Conservation (phyloP, 2,113 vertebrate genomes). For the Chamaetylas fuelleborni region DNA sequence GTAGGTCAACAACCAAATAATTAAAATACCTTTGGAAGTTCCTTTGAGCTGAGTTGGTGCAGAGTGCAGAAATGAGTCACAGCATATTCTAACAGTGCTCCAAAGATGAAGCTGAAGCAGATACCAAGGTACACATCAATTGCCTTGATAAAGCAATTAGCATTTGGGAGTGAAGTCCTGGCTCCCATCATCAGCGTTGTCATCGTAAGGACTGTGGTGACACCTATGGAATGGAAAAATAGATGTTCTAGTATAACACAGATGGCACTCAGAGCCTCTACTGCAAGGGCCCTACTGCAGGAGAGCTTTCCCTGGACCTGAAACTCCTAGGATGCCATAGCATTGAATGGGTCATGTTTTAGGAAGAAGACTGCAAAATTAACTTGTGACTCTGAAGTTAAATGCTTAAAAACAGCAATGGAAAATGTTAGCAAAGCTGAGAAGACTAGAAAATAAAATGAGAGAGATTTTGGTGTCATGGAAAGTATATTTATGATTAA, state of each 20-base stretch:
- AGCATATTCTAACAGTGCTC: conserved; percentile 86
- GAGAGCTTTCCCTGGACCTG: background rate
- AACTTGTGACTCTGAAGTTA: background rate
- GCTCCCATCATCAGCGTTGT: conserved; percentile 92
- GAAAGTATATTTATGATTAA: background rate
- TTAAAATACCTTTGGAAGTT: conserved; percentile 54
- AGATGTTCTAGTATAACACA: background rate
- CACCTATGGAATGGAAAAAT: conserved; percentile 68
- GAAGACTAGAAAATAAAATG: background rate
- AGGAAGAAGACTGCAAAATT: background rate
- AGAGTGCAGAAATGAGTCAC: conserved; percentile 89
- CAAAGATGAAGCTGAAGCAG: conserved; percentile 92
- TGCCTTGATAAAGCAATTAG: conserved; percentile 91
- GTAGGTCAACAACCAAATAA: background rate
- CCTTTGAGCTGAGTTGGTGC: conserved; percentile 65
- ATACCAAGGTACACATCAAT: conserved; percentile 89
- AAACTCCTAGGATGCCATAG: background rate
- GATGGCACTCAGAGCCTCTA: background rate
- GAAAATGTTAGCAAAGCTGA: background rate
- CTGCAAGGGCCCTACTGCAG: background rate
- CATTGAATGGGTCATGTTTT: background rate
- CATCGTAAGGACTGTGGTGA: conserved; percentile 90
- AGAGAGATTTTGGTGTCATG: background rate
- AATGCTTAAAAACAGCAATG: background rate
- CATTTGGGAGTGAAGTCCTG: conserved; percentile 85